Conservation (phyloP, 2,797 vertebrate genomes). For the Helostoma temminkii region DNA sequence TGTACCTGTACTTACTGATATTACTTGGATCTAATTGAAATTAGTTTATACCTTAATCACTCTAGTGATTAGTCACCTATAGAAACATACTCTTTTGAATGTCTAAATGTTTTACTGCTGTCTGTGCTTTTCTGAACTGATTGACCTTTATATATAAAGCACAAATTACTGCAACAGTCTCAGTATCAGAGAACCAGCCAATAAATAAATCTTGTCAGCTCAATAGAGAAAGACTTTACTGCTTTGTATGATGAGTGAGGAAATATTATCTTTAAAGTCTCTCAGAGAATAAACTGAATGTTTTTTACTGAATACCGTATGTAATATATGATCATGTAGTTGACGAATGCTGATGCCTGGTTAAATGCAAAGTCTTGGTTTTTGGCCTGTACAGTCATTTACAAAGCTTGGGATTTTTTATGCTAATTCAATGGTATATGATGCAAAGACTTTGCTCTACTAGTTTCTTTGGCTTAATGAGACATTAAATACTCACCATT, state of each 20-base stretch:
- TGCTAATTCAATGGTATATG: no score
- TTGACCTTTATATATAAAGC: constrained; percentile 56
- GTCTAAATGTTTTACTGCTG: not conserved
- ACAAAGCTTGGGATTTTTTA: no score
- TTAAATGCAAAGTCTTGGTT: no score
- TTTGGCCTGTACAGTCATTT: no score
- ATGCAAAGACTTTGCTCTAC: no score
- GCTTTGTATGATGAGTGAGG: no score
- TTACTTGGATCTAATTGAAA: constrained; percentile 29
- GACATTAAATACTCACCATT: not conserved
- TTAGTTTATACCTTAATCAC: constrained; percentile 20
- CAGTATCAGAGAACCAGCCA: not conserved
- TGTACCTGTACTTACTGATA: constrained; percentile 1
- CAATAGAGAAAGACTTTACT: constrained; percentile 4
- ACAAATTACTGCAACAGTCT: constrained; percentile 31
- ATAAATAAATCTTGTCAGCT: constrained; percentile 2
- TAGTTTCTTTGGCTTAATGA: no score
- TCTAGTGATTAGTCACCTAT: constrained; percentile 20
- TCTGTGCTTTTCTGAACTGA: constrained; percentile 23
- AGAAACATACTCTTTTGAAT: not conserved
- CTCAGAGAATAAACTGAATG: constrained; percentile 15
- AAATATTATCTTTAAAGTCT: constrained; percentile 8
- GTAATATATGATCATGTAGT: constrained; percentile 3
- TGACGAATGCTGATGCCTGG: not conserved
- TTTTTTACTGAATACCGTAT: constrained; percentile 16